These are phyloP conservation scores for Pelecanus crispus DNA, from an alignment of 2,113 vertebrate genomes.

Conservation along the genomic window DNA sequence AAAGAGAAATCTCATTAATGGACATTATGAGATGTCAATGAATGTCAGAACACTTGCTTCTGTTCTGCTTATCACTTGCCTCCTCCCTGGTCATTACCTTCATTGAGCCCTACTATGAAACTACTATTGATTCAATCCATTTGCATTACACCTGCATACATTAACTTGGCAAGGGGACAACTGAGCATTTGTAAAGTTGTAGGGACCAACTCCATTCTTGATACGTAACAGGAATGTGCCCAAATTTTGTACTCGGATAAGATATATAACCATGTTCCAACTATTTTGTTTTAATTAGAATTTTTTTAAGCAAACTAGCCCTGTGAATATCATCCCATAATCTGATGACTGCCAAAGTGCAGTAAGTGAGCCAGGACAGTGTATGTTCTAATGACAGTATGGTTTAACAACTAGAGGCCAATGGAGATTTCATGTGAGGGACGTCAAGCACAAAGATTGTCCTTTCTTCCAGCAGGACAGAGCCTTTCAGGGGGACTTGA, in stretches of 20 bases:
- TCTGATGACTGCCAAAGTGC: neutral
- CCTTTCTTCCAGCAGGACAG: neutral
- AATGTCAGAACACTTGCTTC: neutral
- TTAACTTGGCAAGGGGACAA: neutral
- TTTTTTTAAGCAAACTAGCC: neutral
- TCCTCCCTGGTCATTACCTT: neutral
- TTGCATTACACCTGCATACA: neutral
- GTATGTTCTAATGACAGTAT: neutral
- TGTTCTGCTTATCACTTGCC: neutral
- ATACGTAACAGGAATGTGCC: accelerated
- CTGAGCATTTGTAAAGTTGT: neutral
- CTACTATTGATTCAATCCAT: neutral
- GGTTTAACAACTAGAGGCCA: neutral
- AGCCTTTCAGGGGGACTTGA: neutral
- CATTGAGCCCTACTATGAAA: neutral
- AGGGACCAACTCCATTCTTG: neutral
- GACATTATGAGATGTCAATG: neutral
- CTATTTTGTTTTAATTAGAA: neutral
- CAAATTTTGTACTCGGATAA: neutral
- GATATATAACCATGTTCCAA: neutral
- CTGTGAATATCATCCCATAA: neutral
- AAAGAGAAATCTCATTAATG: neutral
- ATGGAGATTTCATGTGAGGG: neutral
- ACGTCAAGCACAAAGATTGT: neutral
- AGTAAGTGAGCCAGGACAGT: neutral